phyloP scores from a whole-genome alignment of 2,113 vertebrate genomes.

The Tringa solitaria region DNA sequence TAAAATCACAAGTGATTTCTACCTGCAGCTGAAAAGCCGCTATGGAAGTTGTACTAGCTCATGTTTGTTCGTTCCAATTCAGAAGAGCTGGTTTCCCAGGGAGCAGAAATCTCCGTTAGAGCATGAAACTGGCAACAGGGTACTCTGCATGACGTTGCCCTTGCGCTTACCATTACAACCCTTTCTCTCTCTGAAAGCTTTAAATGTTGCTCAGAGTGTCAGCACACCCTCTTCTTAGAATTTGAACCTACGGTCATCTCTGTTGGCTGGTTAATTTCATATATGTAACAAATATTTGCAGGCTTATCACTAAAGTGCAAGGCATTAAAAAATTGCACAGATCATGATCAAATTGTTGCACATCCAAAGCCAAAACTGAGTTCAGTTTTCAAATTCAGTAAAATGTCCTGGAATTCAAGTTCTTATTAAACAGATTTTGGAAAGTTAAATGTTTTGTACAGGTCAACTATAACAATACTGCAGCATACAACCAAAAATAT shows the following conservation, averaged over 20 bases:
- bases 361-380: background rate
- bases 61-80: background rate
- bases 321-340: background rate
- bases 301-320: background rate
- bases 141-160: background rate
- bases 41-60: background rate
- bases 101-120: background rate
- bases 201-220: background rate
- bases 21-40: background rate
- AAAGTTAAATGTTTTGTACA: background rate
- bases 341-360: background rate
- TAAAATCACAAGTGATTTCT: background rate
- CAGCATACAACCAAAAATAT: background rate
- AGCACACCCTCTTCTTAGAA: background rate
- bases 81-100: background rate
- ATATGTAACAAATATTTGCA: background rate
- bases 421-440: background rate
- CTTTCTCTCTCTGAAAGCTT: background rate
- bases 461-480: background rate
- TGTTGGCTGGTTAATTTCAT: background rate
- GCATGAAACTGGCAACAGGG: background rate
- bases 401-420: background rate
- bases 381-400: background rate
- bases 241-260: background rate
- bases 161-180: rapidly evolving